Evolutionary conservation across 2,888 invertebrate genomes (phyloP).

Genomic region (Polyploca ridens): DNA sequence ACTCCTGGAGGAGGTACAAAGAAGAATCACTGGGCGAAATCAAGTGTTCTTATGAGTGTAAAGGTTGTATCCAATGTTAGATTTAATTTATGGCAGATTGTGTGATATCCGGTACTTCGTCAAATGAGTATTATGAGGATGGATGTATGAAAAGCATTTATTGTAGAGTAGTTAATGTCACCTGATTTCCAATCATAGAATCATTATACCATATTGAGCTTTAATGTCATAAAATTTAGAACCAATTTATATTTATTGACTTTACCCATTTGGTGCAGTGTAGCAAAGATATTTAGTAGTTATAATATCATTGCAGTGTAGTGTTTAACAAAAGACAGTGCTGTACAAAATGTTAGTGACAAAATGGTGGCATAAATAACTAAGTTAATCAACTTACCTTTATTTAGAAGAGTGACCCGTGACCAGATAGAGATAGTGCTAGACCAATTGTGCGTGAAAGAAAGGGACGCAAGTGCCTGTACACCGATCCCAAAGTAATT

Average conservation of each 20-base stretch:
- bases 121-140: neutral
- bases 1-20: too few species aligned
- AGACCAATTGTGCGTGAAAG: conserved; percentile 13
- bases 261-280: neutral
- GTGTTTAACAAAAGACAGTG: conserved; percentile 25
- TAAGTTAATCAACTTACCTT: conserved; percentile 22
- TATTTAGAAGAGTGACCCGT: conserved; percentile 11
- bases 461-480: conserved; percentile 5
- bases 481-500: conserved; percentile 3
- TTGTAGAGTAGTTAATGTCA: neutral
- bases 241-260: too few species aligned
- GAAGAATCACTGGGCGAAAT: too few species aligned
- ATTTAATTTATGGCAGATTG: neutral
- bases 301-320: conserved; percentile 24
- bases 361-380: conserved; percentile 10
- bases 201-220: too few species aligned
- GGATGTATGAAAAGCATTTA: neutral
- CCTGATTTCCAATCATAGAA: neutral
- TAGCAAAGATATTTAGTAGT: neutral
- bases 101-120: neutral
- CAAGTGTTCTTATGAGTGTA: too few species aligned
- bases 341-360: conserved; percentile 18
- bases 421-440: conserved; percentile 15
- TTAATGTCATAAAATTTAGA: too few species aligned
- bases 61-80: too few species aligned